Evolutionary conservation across 2,888 invertebrate species (phyloP), one percentile per base, ranked within the genome.

Genomic region (Erebia ligea): DNA sequence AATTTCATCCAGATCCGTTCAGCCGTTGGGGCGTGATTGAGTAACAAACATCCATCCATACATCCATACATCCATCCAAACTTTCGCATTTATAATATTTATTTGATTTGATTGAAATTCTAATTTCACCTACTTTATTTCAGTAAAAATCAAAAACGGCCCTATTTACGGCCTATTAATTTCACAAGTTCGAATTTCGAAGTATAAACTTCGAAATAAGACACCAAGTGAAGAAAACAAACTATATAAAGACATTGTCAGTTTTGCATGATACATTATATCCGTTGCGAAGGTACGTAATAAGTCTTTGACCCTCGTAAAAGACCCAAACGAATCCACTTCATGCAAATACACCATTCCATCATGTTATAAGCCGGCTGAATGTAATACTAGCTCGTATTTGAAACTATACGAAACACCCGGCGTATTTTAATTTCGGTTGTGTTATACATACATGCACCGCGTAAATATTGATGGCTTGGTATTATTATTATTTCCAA

Each of bases 241-340:
- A 15, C 21, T 57, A 57, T 5, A 62, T 50, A 45, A 45, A 63
- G 63, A 15, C 50, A 69, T 64, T 64, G 57, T 45, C 50, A 58
- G 19, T 57, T 50, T 64, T 13, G 40, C 65, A 65, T 61, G 52
- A 45, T 62, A 50, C 19, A 67, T 54, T 40, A 63, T 40, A 63
- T 45, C 57, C 40, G 67, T 34, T 42, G 25, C 42, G 57, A n/a
- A 50, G 42, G 15, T 71, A 52, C 42, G 50, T 34, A 52, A 59
- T 54, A 66, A 63, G 69, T 72, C 72, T 72, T 69, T 72, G 69
- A 72, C 68, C 69, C 58, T 69, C 66, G 59, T 72, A 67, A 72
- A 66, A 66, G 9, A 25, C 62, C 62, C 57, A 67, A 70, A 70
- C 67, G 67, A 65, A 67, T 67, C 63, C 63, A 63, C 57, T 63